Conservation (phyloP, 2,113 vertebrate species). For the Macaca mulatta region DNA sequence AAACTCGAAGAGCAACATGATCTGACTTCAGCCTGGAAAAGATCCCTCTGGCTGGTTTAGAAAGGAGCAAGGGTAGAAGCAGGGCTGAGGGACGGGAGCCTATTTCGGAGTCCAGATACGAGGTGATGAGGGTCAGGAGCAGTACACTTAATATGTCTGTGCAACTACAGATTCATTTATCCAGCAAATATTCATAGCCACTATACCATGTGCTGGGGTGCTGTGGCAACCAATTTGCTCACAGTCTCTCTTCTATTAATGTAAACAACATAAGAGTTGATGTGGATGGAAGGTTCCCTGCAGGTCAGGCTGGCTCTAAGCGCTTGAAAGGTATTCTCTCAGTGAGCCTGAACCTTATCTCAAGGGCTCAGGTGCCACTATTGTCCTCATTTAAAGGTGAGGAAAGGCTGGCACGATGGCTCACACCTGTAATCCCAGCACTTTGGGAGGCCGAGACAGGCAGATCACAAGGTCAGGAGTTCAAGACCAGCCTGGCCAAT, state of each 20-base stretch:
- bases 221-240: neutral
- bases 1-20: neutral
- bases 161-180: neutral
- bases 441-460: no score
- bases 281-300: neutral
- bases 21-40: neutral
- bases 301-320: neutral
- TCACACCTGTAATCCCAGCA: no score
- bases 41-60: neutral
- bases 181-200: neutral
- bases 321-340: neutral
- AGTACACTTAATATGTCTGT: neutral
- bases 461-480: no score
- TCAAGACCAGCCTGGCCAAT: no score
- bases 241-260: neutral
- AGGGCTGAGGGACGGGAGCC: neutral
- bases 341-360: neutral
- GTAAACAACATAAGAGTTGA: neutral
- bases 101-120: neutral
- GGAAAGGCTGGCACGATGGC: neutral
- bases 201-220: neutral
- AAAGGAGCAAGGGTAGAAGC: neutral
- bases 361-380: neutral
- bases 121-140: neutral
- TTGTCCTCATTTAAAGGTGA: neutral